These are phyloP conservation scores for Hormaphis cornu DNA, from an alignment of 1,140 invertebrate genomes.

Conservation along the genomic window DNA sequence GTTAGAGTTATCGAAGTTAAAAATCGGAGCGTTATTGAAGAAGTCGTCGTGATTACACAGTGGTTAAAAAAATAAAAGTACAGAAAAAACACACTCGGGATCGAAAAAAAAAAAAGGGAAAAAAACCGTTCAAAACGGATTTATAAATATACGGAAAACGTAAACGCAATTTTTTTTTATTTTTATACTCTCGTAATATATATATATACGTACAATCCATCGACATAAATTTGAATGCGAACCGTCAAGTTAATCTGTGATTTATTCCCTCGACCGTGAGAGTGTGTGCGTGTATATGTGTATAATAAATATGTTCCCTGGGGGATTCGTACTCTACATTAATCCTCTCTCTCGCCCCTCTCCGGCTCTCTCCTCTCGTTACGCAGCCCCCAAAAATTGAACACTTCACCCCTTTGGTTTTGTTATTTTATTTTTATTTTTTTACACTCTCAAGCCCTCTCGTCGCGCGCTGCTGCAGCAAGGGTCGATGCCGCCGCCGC, in stretches of 20 bases:
- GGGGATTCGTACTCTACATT: slow-evolving; percentile 21
- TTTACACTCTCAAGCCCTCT: slow-evolving; percentile 23
- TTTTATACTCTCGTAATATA: background rate
- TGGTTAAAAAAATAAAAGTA: too few relatives aligned
- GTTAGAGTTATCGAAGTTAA: too few relatives aligned
- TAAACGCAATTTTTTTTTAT: background rate
- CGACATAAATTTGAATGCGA: slow-evolving; percentile 32
- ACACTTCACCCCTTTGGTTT: slow-evolving; percentile 26
- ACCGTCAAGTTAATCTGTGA: slow-evolving; percentile 32
- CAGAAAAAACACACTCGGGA: background rate
- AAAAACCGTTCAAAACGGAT: background rate
- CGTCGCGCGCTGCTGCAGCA: background rate
- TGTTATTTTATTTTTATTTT: slow-evolving; percentile 16
- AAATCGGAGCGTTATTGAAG: too few relatives aligned
- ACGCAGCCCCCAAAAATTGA: slow-evolving; percentile 22
- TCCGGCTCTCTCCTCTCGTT: background rate
- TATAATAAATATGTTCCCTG: too few relatives aligned
- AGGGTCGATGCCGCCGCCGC: slow-evolving; percentile 9
- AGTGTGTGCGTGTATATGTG: background rate
- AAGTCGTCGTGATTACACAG: too few relatives aligned
- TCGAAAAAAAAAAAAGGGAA: too few relatives aligned
- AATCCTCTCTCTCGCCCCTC: slow-evolving; percentile 6
- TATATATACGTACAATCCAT: background rate
- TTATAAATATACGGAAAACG: background rate
- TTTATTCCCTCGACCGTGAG: slow-evolving; percentile 10